phyloP scores from a whole-genome alignment of 1,140 invertebrate genomes.

The Aphis gossypii region DNA sequence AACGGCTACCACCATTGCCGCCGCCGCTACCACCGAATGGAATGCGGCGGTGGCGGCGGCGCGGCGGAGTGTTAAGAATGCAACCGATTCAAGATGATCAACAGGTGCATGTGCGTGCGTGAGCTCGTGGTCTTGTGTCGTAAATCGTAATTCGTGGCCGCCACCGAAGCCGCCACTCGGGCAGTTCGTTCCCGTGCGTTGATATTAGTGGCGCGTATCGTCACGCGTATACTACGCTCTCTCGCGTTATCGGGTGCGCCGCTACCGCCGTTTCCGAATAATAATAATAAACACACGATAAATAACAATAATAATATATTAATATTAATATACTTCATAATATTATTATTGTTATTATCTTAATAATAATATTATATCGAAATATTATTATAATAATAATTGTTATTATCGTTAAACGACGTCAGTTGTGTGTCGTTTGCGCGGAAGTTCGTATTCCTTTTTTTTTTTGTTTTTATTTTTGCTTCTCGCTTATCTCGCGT shows the following conservation, averaged over 20 bases:
- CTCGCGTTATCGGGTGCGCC: background rate
- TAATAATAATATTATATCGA: too few species aligned
- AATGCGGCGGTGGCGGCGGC: slow-evolving; percentile 30
- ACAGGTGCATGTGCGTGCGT: slow-evolving; percentile 50
- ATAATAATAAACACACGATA: background rate
- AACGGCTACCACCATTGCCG: background rate
- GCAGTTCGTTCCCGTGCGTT: slow-evolving; percentile 44
- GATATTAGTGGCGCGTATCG: background rate
- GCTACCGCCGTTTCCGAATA: background rate
- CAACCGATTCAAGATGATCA: slow-evolving; percentile 55
- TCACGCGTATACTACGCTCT: background rate
- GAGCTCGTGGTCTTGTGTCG: slow-evolving; percentile 26
- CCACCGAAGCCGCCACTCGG: background rate
- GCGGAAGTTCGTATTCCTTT: background rate
- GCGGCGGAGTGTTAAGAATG: slow-evolving; percentile 46
- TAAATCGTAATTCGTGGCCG: slow-evolving; percentile 49
- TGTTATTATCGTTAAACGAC: too few species aligned
- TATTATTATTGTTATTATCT: too few species aligned
- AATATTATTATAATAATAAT: too few species aligned
- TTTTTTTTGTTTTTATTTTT: background rate
- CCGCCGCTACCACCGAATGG: background rate
- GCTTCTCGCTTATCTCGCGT: background rate
- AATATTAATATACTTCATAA: too few species aligned
- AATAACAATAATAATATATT: too few species aligned
- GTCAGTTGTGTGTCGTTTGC: background rate